Base-by-base conservation (phyloP, 2,113 vertebrate species). In the Phylloscopus trochilus region DNA sequence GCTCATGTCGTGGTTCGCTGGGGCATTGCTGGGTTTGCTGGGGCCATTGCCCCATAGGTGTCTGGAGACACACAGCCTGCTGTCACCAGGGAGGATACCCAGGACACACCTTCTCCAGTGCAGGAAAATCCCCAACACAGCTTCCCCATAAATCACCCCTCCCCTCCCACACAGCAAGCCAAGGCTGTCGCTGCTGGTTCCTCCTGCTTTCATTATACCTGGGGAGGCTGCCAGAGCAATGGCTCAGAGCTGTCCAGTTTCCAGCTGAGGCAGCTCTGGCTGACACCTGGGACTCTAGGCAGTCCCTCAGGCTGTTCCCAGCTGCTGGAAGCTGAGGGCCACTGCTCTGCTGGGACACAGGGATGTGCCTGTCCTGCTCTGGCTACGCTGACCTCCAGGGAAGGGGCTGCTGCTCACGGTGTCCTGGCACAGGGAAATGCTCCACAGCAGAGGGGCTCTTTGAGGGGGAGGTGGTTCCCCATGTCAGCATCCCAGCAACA, bases 271-370 rank as follows among this genome's bases (percentile, higher is more conserved):
- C 64, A 62, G 69, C 81, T 70, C 41, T 89, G 83, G 31, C 31
- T 82, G 49, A 24, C 52, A 33, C 26, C 46, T 47, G 49, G n/a
- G 16, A 7, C 28, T 39, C 58, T 46, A 7, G 5, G 37, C 18
- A 8, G 39, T 20, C 11, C 66, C 51, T 41, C 0, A 1, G 66
- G 60, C 88, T 30, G 47, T 30, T 78, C 37, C 0, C 6, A 53
- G 51, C 3, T 62, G 31, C 92, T 82, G 88, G 44, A 27, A 63
- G 68, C 47, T 3, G 9, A 52, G 72, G 47, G 59, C 43, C 1
- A 0, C 35, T 0, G 0, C 35, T 44, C 20, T 52, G 26, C 74
- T 74, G 0, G 0, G 64, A 4, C 56, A 3, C 0, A 0, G 41
- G 21, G 41, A 21, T n/a, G 41, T 76, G 60, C 19, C 7, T 0